These are phyloP conservation scores for Noctilio leporinus DNA, from an alignment of 2,113 vertebrate species.

Conservation along the genomic window DNA sequence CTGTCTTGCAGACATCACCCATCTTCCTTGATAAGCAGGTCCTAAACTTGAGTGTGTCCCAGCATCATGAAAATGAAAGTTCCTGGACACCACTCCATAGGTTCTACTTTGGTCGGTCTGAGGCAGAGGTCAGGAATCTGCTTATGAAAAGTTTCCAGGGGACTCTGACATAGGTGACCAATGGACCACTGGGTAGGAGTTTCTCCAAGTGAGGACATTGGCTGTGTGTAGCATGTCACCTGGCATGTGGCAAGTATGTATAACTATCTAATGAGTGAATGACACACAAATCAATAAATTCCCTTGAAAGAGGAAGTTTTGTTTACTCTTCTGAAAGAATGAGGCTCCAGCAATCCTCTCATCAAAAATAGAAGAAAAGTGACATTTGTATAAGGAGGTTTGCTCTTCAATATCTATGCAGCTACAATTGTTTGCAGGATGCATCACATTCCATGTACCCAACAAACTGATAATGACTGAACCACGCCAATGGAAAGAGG, in stretches of 20 bases:
- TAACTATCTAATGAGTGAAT: no score
- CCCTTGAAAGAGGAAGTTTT: neutral
- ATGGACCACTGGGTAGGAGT: neutral
- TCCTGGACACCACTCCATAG: neutral
- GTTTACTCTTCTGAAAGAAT: neutral
- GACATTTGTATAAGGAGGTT: no score
- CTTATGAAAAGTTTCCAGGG: neutral
- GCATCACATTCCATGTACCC: neutral
- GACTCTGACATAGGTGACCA: neutral
- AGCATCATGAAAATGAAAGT: neutral
- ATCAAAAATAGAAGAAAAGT: neutral
- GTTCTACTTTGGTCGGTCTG: neutral
- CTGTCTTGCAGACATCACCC: no score
- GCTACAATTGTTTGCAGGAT: neutral
- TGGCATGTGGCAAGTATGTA: no score
- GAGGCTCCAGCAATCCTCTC: neutral
- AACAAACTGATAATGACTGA: neutral
- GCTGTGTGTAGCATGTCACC: neutral
- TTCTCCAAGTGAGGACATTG: neutral
- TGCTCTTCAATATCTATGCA: neutral
- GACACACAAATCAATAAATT: fast-evolving
- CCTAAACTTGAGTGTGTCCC: no score
- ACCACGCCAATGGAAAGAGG: neutral
- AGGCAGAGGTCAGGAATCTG: no score
- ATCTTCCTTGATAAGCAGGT: neutral